Evolutionary conservation across 1,140 invertebrate genomes (phyloP), one percentile per base, ranked within the genome.

Genomic region (Capitella teleta): DNA sequence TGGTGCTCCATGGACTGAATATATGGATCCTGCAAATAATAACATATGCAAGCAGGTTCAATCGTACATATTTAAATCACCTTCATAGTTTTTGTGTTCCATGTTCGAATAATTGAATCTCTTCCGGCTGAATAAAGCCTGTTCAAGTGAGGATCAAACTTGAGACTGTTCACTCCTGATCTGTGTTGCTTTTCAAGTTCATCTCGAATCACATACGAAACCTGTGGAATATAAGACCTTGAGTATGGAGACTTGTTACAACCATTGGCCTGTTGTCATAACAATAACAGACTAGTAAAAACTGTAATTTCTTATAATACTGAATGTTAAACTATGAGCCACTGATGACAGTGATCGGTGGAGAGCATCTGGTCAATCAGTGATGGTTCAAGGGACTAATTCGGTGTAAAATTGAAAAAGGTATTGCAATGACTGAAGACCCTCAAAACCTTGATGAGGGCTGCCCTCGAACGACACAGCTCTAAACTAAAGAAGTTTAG

Each of bases 171-270:
- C 16, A 98, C 84, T 49, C 93, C 93, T 61, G 92, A 91, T 70
- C 92, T 80, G 73, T 98, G 93, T 62, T 82, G 81, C 58, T 82
- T 80, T 74, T 98, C 95, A 57, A 90, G 83, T 68, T 95, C 88
- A 76, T 97, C 93, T 58, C 94, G 82, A 64, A 98, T 94, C 43
- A 98, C 91, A 81, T 94, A 96, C 47, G 94, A 98, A 42, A 98
- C 87, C 86, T 96, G n/a, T n/a, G n/a, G n/a, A n/a, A n/a, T n/a
- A n/a, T n/a, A n/a, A n/a, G n/a, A n/a, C 49, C 14, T 50, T 38
- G 51, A 42, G 47, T 36, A 46, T 48, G 28, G 28, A 42, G 36
- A 46, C 34, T 14, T 2, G 25, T 45, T 37, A n/a, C 40, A 44
- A 18, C 14, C 24, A 36, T 24, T 47, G 16, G 25, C 28, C 34